These are phyloP conservation scores for Aplodontia rufa DNA, from an alignment of 2,113 vertebrate genomes.

Conservation along the genomic window DNA sequence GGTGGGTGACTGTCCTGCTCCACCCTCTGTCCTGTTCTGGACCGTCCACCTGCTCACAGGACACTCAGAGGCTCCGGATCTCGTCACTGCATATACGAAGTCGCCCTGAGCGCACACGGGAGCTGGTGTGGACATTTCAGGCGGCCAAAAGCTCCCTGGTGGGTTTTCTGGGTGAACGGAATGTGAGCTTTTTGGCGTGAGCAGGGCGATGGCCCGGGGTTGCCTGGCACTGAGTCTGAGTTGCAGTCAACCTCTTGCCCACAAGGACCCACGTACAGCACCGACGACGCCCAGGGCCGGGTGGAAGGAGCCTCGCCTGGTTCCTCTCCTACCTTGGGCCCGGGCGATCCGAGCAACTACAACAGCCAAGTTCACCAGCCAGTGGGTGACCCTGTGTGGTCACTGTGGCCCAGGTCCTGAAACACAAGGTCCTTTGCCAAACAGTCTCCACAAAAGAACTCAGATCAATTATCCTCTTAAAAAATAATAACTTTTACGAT, in stretches of 20 bases:
- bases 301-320: not conserved
- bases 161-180: not conserved
- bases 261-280: too few species aligned
- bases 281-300: not conserved
- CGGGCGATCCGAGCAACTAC: not conserved
- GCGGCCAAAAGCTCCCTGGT: not conserved
- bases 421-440: not conserved
- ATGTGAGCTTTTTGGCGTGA: not conserved
- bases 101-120: too few species aligned
- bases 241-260: too few species aligned
- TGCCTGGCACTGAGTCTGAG: not conserved
- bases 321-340: not conserved
- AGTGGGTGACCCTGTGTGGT: accelerated
- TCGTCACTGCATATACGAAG: not conserved
- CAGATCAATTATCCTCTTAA: conserved; percentile 14
- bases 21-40: too few species aligned
- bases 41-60: too few species aligned
- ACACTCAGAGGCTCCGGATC: not conserved
- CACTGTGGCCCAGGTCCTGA: not conserved
- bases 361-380: not conserved
- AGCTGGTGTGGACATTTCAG: not conserved
- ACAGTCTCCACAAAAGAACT: not conserved
- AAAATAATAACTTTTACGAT: conserved; percentile 12
- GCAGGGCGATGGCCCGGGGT: not conserved
- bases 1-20: not conserved